Conservation (phyloP, 2,113 vertebrate genomes). For the Phaethon lepturus region DNA sequence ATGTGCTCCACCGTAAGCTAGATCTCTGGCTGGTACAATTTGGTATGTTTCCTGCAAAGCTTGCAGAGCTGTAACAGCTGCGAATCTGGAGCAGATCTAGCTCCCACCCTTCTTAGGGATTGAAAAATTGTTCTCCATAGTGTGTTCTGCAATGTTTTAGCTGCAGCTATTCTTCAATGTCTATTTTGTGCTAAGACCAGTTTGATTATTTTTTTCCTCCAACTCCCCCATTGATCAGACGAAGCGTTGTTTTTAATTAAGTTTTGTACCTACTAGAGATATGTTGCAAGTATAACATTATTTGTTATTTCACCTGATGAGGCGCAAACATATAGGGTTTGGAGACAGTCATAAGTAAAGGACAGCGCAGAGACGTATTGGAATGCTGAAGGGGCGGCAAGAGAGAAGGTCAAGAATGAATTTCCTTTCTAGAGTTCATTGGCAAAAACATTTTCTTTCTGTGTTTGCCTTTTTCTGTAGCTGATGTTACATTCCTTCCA, state of each 20-base stretch:
- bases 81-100: not conserved
- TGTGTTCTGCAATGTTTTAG: not conserved
- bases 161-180: not conserved
- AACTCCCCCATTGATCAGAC: not conserved
- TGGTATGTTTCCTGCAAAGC: not conserved
- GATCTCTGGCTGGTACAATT: not conserved
- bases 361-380: not conserved
- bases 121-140: not conserved
- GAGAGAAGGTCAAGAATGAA: not conserved
- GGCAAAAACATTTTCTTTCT: not conserved
- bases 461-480: not conserved
- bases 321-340: not conserved
- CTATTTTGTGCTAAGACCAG: not conserved
- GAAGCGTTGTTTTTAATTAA: constrained; percentile 1
- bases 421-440: not conserved
- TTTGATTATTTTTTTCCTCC: not conserved
- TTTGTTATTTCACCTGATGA: not conserved
- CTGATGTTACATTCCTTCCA: not conserved
- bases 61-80: not conserved
- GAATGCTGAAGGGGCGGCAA: not conserved
- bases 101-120: not conserved
- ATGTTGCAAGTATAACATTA: not conserved
- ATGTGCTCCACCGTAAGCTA: not conserved
- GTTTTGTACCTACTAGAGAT: not conserved
- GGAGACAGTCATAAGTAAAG: not conserved